phyloP scores from a whole-genome alignment of 2,888 invertebrate species.

The Lamellibrachia columna region DNA sequence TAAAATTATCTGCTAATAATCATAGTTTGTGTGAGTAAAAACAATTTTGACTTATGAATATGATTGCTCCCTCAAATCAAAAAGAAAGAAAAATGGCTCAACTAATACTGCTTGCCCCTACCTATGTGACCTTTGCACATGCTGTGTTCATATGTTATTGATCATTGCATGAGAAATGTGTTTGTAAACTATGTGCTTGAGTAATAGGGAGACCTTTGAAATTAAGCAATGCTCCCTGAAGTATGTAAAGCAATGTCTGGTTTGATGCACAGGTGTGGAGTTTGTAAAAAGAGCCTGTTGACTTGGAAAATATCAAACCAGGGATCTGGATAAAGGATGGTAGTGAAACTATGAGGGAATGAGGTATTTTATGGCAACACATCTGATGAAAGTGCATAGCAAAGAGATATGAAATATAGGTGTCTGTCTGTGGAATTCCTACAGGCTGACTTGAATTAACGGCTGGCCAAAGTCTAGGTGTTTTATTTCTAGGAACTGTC shows the following conservation, averaged over 20 bases:
- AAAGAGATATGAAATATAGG: conserved; percentile 11
- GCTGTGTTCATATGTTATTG: neutral
- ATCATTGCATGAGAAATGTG: neutral
- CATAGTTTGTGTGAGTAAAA: no score
- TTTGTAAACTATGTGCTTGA: neutral
- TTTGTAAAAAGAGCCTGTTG: neutral
- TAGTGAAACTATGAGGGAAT: neutral
- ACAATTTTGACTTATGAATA: no score
- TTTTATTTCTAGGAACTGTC: conserved; percentile 16
- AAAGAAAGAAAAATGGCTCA: no score
- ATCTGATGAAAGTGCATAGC: neutral
- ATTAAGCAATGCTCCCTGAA: neutral
- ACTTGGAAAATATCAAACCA: neutral
- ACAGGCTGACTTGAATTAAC: neutral
- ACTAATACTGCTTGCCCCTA: neutral
- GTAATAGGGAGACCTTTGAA: neutral
- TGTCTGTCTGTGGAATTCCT: neutral
- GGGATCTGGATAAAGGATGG: neutral
- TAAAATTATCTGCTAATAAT: no score
- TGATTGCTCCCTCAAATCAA: no score
- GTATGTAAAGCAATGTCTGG: neutral
- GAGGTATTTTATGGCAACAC: neutral
- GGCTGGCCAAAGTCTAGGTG: neutral
- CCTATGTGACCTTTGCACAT: neutral
- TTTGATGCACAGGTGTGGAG: neutral